These are phyloP conservation scores for Anticlea derivata DNA, from an alignment of 2,888 invertebrate species.

Conservation along the genomic window DNA sequence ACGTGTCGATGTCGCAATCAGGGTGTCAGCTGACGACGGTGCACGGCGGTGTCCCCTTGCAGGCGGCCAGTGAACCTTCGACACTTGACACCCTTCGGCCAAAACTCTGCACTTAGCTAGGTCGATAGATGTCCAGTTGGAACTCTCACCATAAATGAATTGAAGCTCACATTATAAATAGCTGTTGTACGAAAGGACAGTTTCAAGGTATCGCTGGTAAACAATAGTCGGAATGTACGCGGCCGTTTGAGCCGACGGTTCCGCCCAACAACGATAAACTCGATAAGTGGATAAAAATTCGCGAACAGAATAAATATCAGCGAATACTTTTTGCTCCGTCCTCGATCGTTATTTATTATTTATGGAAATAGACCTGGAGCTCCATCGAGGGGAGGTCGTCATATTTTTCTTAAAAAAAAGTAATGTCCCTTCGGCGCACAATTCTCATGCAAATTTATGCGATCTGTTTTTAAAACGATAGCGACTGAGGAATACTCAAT, in stretches of 20 bases:
- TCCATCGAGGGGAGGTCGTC: conserved; percentile 75
- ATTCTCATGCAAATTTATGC: conserved; percentile 82
- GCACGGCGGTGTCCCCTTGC: too few species aligned
- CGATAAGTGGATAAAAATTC: conserved; percentile 77
- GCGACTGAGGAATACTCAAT: conserved; percentile 76
- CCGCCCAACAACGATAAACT: conserved; percentile 48
- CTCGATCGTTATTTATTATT: conserved; percentile 82
- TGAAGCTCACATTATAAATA: too few species aligned
- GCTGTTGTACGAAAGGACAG: too few species aligned
- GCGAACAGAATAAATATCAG: conserved; percentile 75
- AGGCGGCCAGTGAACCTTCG: too few species aligned
- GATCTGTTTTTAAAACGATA: conserved; percentile 77
- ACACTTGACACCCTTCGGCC: too few species aligned
- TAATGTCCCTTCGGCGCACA: conserved; percentile 68
- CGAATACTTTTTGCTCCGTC: conserved; percentile 73
- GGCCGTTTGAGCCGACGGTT: conserved; percentile 30
- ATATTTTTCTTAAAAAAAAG: conserved; percentile 81
- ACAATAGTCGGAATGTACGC: conserved; percentile 15
- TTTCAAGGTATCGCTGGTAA: neutral
- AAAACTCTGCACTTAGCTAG: too few species aligned
- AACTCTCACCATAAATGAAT: too few species aligned
- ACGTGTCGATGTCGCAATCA: too few species aligned
- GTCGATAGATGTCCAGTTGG: too few species aligned
- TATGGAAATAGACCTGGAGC: conserved; percentile 81
- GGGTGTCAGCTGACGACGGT: too few species aligned